Base-by-base conservation (phyloP, 2,797 vertebrate species). In the Gymnopithys bicolor region DNA sequence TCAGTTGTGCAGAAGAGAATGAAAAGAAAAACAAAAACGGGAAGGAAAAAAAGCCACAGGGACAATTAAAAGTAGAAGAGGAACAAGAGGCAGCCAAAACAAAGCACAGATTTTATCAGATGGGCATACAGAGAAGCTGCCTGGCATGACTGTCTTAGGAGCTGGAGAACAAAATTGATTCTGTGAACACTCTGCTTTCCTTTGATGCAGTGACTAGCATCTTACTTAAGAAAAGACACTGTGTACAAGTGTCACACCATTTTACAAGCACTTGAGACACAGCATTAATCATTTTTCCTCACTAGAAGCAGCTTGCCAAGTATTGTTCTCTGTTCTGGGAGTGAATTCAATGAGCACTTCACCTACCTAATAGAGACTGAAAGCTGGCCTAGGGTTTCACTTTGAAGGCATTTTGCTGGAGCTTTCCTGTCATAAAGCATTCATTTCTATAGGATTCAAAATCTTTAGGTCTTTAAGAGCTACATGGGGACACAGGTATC, bases 281-380 rank as follows among this genome's bases (percentile, higher is more conserved):
- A 11, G 59, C 74, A 89, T 83, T 93, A 95, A 94, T 96, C 17
- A 93, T 77, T 92, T 83, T 94, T 64, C 63, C 74, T 79, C 67
- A 46, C 59, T 37, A 52, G 68, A 80, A 87, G 79, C 30, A 89
- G 66, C 49, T 75, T 95, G 93, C 91, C 90, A 89, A 82, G 52
- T 66, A 88, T 79, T 96, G 93, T 95, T 91, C 74, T 95, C 81
- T 94, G 51, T 84, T 96, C 41, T 87, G 79, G 46, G 53, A 58
- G 28, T 66, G 76, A 91, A 91, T 83, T 93, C 87, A 94, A 49
- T 60, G 56, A 90, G 56, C 37, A 24, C 13, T 90, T 71, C 66
- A 84, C 86, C 87, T 90, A 88, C 84, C 66, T 94, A 97, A 95
- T 23, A 93, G 53, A 90, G 80, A 83, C n/a, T 95, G 90, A 95